These are phyloP conservation scores for Anolis carolinensis DNA, from an alignment of 2,113 vertebrate genomes.

Conservation along the genomic window DNA sequence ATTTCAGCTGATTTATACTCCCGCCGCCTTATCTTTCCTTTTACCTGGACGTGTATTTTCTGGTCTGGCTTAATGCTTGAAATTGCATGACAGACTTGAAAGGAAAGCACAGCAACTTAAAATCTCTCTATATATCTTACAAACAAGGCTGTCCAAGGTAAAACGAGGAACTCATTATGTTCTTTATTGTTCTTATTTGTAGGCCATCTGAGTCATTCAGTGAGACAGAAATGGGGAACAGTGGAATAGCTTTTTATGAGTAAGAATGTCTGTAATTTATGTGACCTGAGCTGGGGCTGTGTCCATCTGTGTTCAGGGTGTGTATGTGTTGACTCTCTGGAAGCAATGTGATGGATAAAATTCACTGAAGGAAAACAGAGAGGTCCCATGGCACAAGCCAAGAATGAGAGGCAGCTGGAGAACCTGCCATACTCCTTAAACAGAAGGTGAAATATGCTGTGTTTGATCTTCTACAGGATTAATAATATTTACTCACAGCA, in stretches of 20 bases:
- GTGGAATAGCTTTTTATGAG: background rate
- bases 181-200: slow-evolving; percentile 38
- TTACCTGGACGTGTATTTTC: slow-evolving; percentile 19
- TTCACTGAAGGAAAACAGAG: slow-evolving; percentile 5
- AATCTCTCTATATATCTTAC: slow-evolving; percentile 5
- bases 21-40: background rate
- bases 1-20: background rate
- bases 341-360: background rate
- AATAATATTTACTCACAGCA: too few species aligned
- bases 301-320: too few species aligned
- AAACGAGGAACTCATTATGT: slow-evolving; percentile 2
- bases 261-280: background rate
- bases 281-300: background rate
- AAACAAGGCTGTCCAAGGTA: slow-evolving; percentile 30
- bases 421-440: background rate
- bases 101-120: slow-evolving; percentile 14
- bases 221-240: background rate
- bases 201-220: slow-evolving; percentile 9
- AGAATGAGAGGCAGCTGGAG: background rate
- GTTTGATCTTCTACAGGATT: background rate
- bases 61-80: slow-evolving; percentile 7
- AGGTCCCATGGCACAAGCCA: background rate
- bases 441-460: background rate
- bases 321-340: background rate
- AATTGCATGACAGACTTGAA: slow-evolving; percentile 42